Conservation (phyloP, 2,888 invertebrate genomes). For the Drosophila yooni region DNA sequence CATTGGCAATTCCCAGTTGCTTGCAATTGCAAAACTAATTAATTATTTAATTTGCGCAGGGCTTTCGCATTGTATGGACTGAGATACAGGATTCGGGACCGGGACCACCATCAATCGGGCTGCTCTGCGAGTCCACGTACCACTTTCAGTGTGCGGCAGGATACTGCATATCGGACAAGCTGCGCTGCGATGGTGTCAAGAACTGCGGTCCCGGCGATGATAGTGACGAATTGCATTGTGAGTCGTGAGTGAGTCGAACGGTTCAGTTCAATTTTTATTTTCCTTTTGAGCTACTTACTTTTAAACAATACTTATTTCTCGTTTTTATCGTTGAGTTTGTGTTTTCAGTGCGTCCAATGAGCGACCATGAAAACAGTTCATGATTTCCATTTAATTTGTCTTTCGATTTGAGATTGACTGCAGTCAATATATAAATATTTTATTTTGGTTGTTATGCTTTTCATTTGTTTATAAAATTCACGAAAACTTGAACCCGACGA, state of each 20-base stretch:
- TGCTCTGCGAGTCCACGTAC: constrained; percentile 86
- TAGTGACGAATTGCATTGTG: constrained; percentile 86
- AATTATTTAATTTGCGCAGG: constrained; percentile 84
- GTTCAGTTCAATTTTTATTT: constrained; percentile 86
- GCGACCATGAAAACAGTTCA: constrained; percentile 43
- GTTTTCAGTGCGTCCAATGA: constrained; percentile 59
- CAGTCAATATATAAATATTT: constrained; percentile 18
- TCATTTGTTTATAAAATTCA: constrained; percentile 63
- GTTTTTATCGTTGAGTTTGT: constrained; percentile 46
- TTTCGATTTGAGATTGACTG: constrained; percentile 21
- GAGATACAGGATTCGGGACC: constrained; percentile 91
- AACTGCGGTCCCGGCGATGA: constrained; percentile 89
- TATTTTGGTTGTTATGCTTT: constrained; percentile 46
- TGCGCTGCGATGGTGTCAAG: constrained; percentile 91
- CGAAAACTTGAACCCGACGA: constrained; percentile 85
- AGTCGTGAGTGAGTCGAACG: constrained; percentile 86
- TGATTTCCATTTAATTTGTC: constrained; percentile 35
- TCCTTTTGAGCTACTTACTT: constrained; percentile 59
- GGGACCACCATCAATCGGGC: constrained; percentile 85
- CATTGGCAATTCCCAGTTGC: neutral
- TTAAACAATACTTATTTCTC: constrained; percentile 31
- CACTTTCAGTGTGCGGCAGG: constrained; percentile 91
- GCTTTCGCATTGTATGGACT: constrained; percentile 97
- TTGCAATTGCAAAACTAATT: neutral
- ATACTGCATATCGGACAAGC: constrained; percentile 91